Percentiles rank a stretch among this genome's conserved stretches.
These are phyloP conservation scores for Cervus canadensis DNA, from an alignment of 2,113 vertebrate genomes.

Conservation along the genomic window DNA sequence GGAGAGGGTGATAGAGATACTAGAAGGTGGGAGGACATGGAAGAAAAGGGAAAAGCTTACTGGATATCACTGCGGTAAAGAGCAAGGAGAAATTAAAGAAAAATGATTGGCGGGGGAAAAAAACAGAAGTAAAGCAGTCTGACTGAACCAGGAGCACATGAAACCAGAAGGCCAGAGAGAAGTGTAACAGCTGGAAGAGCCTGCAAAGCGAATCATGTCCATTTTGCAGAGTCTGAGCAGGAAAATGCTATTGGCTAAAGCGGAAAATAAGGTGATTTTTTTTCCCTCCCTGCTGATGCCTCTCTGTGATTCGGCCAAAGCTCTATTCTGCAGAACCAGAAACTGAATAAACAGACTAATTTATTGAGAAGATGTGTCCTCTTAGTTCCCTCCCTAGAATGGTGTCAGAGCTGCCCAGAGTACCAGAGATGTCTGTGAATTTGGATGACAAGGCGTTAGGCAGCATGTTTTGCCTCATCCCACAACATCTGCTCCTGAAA, in stretches of 20 bases:
- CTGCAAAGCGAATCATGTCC: not conserved
- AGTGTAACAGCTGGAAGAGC: not conserved
- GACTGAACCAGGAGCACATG: not conserved
- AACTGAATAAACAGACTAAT: constrained; percentile 6
- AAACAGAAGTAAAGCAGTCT: not conserved
- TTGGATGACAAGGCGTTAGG: constrained; percentile 27
- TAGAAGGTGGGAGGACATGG: not conserved
- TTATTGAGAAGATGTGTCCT: not conserved
- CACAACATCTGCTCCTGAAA: constrained; percentile 39
- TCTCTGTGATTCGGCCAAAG: not conserved
- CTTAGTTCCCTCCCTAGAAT: constrained; percentile 3
- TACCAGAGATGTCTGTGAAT: constrained; percentile 38
- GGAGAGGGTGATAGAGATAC: not conserved
- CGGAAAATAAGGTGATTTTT: constrained; percentile 17
- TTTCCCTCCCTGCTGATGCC: not conserved
- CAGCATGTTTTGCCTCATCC: not conserved
- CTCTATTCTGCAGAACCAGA: constrained; percentile 24
- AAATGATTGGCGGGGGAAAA: not conserved
- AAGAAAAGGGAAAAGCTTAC: not conserved
- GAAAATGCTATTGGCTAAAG: not conserved
- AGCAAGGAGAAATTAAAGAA: not conserved
- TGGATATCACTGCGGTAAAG: not conserved
- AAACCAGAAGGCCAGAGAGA: not conserved
- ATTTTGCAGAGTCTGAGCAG: constrained; percentile 1
- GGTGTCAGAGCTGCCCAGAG: constrained; percentile 26